Conservation (phyloP, 2,888 invertebrate genomes). For the Nymphalis c-album region DNA sequence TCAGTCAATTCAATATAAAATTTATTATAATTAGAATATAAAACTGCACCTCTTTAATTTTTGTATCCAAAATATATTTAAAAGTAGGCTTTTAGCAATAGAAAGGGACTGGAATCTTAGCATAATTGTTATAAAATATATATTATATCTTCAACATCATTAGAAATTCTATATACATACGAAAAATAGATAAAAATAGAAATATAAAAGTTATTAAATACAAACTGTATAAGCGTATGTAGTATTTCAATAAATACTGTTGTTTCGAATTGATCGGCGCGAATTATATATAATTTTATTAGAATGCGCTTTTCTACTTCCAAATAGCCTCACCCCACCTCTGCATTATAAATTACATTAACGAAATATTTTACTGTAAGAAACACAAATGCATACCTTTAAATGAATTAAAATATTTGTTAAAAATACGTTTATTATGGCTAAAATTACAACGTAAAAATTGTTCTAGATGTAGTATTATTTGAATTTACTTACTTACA, state of each 20-base stretch:
- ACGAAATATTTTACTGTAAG: background rate
- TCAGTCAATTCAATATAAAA: background rate
- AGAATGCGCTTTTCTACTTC: background rate
- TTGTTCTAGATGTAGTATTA: background rate
- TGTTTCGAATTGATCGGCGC: constrained; percentile 3
- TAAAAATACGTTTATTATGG: constrained; percentile 1
- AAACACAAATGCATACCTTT: background rate
- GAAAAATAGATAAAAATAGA: constrained; percentile 14
- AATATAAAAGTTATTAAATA: constrained; percentile 21
- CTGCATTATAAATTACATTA: background rate
- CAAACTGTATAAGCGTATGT: constrained; percentile 18
- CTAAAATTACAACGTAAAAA: background rate
- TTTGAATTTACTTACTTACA: background rate
- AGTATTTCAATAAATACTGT: constrained; percentile 6
- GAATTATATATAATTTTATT: background rate
- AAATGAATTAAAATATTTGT: background rate
- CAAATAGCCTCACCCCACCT: background rate
- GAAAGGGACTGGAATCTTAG: background rate
- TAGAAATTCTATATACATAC: constrained; percentile 14
- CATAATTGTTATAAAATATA: constrained; percentile 14
- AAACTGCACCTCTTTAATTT: background rate
- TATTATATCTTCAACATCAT: constrained; percentile 11
- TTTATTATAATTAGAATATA: background rate
- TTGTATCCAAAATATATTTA: constrained; percentile 1
- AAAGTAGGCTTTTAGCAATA: constrained; percentile 12